Conservation (phyloP, 2,888 invertebrate species). For the Ephialtes manifestator region DNA sequence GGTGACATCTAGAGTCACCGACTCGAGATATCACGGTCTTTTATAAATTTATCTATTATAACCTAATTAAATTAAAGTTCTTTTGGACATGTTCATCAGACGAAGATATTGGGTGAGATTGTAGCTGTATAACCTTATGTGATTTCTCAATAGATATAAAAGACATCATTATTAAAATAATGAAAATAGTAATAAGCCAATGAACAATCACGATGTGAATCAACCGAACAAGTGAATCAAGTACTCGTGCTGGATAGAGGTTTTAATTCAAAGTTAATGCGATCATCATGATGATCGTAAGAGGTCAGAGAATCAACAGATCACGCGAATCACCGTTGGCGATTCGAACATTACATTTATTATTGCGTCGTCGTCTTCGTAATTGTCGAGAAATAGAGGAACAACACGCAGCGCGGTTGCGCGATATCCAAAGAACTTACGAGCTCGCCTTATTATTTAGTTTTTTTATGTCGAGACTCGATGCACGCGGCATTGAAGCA, state of each 20-base stretch:
- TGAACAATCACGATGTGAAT: background rate
- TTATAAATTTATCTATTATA: too few relatives aligned
- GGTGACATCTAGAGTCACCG: too few relatives aligned
- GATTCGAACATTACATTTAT: conserved; percentile 33
- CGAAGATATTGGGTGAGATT: too few relatives aligned
- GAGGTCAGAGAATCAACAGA: conserved; percentile 26
- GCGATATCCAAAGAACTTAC: conserved; percentile 39
- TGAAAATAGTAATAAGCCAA: conserved; percentile 9
- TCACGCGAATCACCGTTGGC: conserved; percentile 52
- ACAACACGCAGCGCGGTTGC: conserved; percentile 40
- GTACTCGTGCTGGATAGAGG: conserved; percentile 4
- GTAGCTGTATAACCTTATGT: too few relatives aligned
- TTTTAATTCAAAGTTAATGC: conserved; percentile 54
- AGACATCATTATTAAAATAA: background rate
- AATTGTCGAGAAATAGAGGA: conserved; percentile 46
- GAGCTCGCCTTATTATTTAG: conserved; percentile 54
- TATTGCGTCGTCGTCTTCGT: conserved; percentile 46
- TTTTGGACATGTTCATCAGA: too few relatives aligned
- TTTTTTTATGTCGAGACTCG: conserved; percentile 38
- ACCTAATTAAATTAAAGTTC: too few relatives aligned
- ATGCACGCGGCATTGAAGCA: conserved; percentile 47
- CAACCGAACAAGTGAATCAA: background rate
- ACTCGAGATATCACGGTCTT: too few relatives aligned
- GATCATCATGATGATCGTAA: background rate
- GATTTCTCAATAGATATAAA: background rate